phyloP scores from a whole-genome alignment of 2,888 invertebrate species.

The Cepaea hortensis region DNA sequence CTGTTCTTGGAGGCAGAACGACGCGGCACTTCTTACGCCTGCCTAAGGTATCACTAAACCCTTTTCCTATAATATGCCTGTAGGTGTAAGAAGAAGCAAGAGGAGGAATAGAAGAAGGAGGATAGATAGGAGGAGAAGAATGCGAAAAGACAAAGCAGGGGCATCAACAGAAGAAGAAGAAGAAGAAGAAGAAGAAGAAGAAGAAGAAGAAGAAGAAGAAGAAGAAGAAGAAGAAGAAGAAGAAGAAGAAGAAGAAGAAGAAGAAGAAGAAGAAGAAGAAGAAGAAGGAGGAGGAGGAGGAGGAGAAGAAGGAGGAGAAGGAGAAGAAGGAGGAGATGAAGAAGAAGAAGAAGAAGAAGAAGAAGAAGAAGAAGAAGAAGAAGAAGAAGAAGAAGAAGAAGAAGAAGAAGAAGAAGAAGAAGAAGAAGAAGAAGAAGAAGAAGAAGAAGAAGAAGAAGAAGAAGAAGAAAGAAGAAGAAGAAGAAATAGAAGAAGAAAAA shows the following conservation, averaged over 20 bases:
- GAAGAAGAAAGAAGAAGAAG: not conserved
- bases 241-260: not conserved
- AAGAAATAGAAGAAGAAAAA: too few relatives aligned
- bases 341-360: not conserved
- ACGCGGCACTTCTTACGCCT: too few relatives aligned
- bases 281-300: not conserved
- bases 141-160: not conserved
- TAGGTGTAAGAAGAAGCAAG: too few relatives aligned
- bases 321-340: not conserved
- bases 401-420: slow-evolving; percentile 11
- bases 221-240: not conserved
- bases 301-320: not conserved
- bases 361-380: slow-evolving; percentile 29
- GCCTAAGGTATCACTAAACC: too few relatives aligned
- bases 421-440: not conserved
- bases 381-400: slow-evolving; percentile 2
- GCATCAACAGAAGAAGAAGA: not conserved
- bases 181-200: not conserved
- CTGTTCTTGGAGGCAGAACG: too few relatives aligned
- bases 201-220: not conserved
- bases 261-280: slow-evolving; percentile 23
- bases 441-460: not conserved
- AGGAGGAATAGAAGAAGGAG: too few relatives aligned
- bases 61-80: too few relatives aligned
- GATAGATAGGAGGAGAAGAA: too few relatives aligned